A percentile compares a stretch with the other conserved stretches of the same genome.
Evolutionary conservation across 2,797 vertebrate genomes (phyloP).

Genomic region (Fringilla coelebs): DNA sequence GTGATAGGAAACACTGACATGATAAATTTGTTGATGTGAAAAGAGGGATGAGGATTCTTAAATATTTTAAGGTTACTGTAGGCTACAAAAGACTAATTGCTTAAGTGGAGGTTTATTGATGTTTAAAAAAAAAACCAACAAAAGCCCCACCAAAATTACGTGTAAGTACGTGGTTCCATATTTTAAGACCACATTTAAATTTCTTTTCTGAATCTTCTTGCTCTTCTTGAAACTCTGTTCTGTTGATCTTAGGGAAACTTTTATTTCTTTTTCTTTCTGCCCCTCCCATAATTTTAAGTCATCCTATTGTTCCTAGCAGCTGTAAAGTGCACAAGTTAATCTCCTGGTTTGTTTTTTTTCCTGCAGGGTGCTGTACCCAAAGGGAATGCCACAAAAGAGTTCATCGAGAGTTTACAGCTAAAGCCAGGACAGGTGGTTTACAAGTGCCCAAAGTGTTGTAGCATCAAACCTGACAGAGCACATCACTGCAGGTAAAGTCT

Average conservation of each 20-base stretch:
- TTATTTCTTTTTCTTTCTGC: not conserved
- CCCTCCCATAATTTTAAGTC: not conserved
- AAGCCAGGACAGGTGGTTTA: constrained; percentile 98
- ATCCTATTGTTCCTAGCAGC: not conserved
- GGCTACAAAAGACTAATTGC: not conserved
- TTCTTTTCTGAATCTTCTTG: not conserved
- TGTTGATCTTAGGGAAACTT: not conserved
- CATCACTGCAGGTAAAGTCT: constrained; percentile 94
- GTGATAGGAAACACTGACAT: not conserved
- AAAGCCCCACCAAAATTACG: not conserved
- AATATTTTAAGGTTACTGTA: not conserved
- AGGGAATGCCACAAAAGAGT: constrained; percentile 98
- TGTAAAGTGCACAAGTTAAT: not conserved
- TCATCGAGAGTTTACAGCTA: constrained; percentile 96
- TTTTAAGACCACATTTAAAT: not conserved
- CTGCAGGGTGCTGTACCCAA: constrained; percentile 94
- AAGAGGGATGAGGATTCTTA: not conserved
- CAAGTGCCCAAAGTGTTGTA: constrained; percentile 99
- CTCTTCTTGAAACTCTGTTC: not conserved
- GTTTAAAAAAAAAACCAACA: not conserved
- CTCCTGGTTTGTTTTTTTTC: not conserved
- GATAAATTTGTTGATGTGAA: not conserved
- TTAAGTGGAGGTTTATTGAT: not conserved
- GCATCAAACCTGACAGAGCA: constrained; percentile 97
- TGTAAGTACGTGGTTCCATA: not conserved